phyloP scores from a whole-genome alignment of 2,888 invertebrate genomes.

The Eutolmus rufibarbis region DNA sequence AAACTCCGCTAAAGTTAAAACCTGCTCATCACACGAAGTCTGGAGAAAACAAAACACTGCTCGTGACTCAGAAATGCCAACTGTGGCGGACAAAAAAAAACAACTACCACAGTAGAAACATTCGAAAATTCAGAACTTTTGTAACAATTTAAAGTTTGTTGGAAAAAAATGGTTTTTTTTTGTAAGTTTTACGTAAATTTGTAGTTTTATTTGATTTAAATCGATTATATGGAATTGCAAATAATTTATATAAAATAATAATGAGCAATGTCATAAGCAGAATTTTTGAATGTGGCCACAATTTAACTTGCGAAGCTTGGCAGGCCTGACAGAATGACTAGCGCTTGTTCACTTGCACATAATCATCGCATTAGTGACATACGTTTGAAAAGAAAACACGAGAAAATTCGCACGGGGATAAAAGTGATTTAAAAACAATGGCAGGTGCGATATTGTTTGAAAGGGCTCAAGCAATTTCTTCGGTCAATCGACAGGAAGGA shows the following conservation, averaged over 20 bases:
- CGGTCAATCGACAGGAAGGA: slow-evolving; percentile 78
- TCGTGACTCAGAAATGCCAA: background rate
- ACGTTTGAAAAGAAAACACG: slow-evolving; percentile 18
- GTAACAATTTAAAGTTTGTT: background rate
- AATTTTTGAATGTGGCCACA: background rate
- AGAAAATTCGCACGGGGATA: slow-evolving; percentile 4
- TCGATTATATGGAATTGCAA: background rate
- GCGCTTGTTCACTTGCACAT: slow-evolving; percentile 53
- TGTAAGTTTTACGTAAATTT: background rate
- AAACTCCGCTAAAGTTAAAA: background rate
- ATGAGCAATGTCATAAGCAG: background rate
- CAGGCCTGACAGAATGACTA: slow-evolving; percentile 58
- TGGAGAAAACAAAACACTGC: background rate
- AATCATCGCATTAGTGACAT: slow-evolving; percentile 32
- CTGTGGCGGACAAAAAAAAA: background rate
- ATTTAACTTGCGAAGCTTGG: slow-evolving; percentile 44
- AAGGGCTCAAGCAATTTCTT: slow-evolving; percentile 79
- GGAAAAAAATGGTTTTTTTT: background rate
- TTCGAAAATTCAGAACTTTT: background rate
- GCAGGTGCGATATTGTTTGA: slow-evolving; percentile 91
- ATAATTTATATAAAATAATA: background rate
- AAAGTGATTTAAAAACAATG: slow-evolving; percentile 65
- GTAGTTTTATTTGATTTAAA: background rate
- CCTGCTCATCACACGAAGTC: background rate
- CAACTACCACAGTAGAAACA: background rate